Evolutionary conservation across 2,113 vertebrate species (phyloP).

Genomic region (Phaethornis superciliosus): DNA sequence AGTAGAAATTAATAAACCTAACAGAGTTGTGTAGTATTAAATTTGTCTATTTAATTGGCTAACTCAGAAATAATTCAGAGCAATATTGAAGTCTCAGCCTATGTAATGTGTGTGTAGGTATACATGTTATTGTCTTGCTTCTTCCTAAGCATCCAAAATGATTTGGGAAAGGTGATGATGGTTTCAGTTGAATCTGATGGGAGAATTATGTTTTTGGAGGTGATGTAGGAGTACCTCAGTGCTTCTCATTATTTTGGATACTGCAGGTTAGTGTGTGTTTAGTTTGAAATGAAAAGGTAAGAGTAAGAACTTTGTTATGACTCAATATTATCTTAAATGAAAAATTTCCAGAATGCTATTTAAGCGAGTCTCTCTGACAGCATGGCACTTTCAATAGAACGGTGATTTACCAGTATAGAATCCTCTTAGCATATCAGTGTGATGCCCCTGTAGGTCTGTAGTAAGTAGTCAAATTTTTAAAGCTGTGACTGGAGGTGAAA

Average conservation of each 20-base stretch:
- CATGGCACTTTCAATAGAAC: neutral
- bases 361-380: neutral
- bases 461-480: constrained; percentile 12
- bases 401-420: constrained; percentile 2
- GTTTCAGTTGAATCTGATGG: neutral
- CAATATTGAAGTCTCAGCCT: neutral
- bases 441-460: neutral
- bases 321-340: neutral
- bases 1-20: neutral
- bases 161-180: neutral
- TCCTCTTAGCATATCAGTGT: neutral
- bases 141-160: neutral
- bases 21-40: neutral
- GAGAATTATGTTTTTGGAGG: neutral
- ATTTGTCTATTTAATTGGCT: neutral
- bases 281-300: neutral
- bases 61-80: neutral
- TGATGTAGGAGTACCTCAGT: neutral
- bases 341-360: neutral
- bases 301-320: neutral
- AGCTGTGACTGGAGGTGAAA: constrained; percentile 5
- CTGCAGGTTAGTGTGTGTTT: neutral
- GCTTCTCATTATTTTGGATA: neutral
- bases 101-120: neutral
- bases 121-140: neutral